Base-by-base conservation (phyloP, 2,113 vertebrate genomes). In the Prunella fulvescens region DNA sequence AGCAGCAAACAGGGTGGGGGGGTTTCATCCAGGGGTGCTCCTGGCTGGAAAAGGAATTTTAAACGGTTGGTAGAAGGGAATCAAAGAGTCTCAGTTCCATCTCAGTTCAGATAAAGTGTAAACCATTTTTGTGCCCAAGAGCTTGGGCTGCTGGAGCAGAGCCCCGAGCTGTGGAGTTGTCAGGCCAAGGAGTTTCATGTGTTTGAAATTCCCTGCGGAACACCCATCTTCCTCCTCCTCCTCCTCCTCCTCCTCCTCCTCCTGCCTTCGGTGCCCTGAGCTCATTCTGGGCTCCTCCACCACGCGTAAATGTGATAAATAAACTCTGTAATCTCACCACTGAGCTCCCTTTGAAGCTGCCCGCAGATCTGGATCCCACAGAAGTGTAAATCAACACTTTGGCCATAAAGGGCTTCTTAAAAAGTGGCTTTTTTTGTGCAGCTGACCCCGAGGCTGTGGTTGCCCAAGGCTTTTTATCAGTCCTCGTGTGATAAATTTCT, bases 291-390 rank as follows among this genome's bases (percentile, higher is more conserved):
- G 53, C 89, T 89, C 65, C 91, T 92, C 31, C 9, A 0, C 73
- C 16, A 25, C 0, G 7, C 19, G 70, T 39, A 79, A 79, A 82
- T 25, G 90, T 24, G 93, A 91, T 76, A 94, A 95, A 95, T 85
- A 48, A 86, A 71, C 86, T 71, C 13, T 47, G 85, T 28, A 69
- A 67, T 95, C 40, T 0, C 70, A 1, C 6, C 33, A 4, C 86
- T 11, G 37, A 57, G 73, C 84, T 84, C 14, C 91, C 88, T 95
- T 29, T 91, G 93, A 73, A 90, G 84, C 87, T 69, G 87, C 78
- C 66, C n/a, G 3, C 39, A 9, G 89, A 20, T 60, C 74, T 71
- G 87, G 53, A 66, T 65, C 62, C 28, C 60, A 15, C 72, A 31
- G 15, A 48, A 37, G 80, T 40, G 53, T 54, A 57, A 91, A 91